Conservation (phyloP, 2,888 invertebrate species). For the Mechanitis mazaeus region DNA sequence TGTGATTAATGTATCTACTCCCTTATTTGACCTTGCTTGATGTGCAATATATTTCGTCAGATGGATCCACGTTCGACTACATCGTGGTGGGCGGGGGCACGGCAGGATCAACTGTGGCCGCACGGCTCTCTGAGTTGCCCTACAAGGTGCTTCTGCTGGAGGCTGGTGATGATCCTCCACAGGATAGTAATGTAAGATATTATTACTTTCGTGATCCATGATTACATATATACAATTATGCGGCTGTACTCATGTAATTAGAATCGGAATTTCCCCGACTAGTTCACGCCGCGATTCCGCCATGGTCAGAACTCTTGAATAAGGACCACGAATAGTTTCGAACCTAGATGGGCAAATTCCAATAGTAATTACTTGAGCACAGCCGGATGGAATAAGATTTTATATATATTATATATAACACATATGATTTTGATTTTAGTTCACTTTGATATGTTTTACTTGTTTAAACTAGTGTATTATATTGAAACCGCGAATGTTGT, state of each 20-base stretch:
- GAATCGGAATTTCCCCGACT: neutral
- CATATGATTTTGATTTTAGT: too few relatives aligned
- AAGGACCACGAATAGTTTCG: too few relatives aligned
- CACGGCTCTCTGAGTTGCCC: slow-evolving; percentile 44
- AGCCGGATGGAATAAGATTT: too few relatives aligned
- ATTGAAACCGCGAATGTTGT: too few relatives aligned
- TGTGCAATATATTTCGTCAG: slow-evolving; percentile 33
- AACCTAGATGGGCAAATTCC: too few relatives aligned
- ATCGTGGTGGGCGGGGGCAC: slow-evolving; percentile 63
- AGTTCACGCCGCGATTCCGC: too few relatives aligned
- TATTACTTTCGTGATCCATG: neutral
- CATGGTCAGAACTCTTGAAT: too few relatives aligned
- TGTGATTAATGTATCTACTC: neutral
- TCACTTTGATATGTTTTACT: too few relatives aligned
- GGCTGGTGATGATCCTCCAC: slow-evolving; percentile 58
- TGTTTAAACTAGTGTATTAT: too few relatives aligned
- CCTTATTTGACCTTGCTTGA: neutral
- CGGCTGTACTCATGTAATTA: neutral
- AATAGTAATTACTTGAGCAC: too few relatives aligned
- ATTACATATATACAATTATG: neutral
- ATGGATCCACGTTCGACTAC: slow-evolving; percentile 52
- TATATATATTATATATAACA: too few relatives aligned
- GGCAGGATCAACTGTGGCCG: slow-evolving; percentile 55
- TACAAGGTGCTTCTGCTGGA: slow-evolving; percentile 55
- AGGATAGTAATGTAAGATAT: slow-evolving; percentile 52